phyloP scores from a whole-genome alignment of 2,797 vertebrate species.

The Threskiornis aethiopicus region DNA sequence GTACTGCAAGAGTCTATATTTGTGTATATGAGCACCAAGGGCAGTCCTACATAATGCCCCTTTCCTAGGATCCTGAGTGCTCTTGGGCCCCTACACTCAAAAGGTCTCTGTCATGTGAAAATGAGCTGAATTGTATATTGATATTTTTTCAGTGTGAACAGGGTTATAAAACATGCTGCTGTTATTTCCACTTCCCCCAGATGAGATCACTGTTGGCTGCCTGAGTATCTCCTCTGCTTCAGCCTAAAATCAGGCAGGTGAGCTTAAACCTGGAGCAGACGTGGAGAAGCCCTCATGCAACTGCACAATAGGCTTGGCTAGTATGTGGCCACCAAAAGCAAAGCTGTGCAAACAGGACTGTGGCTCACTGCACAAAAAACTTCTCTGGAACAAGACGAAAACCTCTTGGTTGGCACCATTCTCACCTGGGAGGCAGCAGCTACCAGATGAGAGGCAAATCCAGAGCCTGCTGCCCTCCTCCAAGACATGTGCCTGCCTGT shows the following conservation, averaged over 20 bases:
- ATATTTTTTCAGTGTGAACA: neutral
- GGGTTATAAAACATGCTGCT: neutral
- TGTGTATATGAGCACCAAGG: neutral
- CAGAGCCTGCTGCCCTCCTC: neutral
- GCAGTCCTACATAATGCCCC: neutral
- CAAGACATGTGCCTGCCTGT: constrained; percentile 23
- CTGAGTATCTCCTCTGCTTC: neutral
- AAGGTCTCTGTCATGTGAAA: neutral
- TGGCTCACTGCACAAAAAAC: neutral
- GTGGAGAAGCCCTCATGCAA: neutral
- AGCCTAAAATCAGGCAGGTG: neutral
- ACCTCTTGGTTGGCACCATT: neutral
- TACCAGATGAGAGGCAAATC: constrained; percentile 2
- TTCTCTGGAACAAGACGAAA: neutral
- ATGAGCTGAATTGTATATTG: neutral
- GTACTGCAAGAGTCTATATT: neutral
- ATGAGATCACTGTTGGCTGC: constrained; percentile 10
- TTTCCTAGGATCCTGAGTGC: neutral
- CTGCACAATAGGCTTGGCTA: neutral
- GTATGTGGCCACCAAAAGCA: neutral
- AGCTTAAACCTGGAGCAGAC: neutral
- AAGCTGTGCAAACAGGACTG: neutral
- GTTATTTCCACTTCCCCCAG: neutral
- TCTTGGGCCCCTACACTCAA: neutral
- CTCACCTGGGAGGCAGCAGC: neutral